A percentile compares a stretch with the other conserved stretches of the same genome.
Conservation (phyloP, 1,140 invertebrate species). For the Akabosia matsudoensis region DNA sequence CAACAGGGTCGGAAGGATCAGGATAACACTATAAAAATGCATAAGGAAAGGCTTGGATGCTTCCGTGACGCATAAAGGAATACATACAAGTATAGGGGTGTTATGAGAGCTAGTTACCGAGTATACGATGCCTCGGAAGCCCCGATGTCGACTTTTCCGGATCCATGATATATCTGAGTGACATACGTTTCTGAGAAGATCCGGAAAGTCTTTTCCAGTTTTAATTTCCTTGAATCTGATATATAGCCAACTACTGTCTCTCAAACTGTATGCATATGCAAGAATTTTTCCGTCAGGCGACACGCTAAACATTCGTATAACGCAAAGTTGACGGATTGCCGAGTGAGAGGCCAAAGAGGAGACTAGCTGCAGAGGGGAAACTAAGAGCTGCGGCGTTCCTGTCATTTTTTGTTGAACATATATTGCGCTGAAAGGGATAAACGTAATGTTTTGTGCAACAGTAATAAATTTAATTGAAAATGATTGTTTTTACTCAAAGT, state of each 20-base stretch:
- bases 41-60: not conserved
- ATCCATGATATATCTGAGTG: constrained; percentile 89
- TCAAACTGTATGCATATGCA: constrained; percentile 85
- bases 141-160: constrained; percentile 64
- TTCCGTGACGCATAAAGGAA: not conserved
- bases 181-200: constrained; percentile 84
- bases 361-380: not conserved
- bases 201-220: constrained; percentile 79
- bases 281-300: constrained; percentile 84
- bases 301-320: constrained; percentile 61
- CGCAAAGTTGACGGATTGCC: not conserved
- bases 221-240: constrained; percentile 76
- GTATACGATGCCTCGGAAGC: not conserved
- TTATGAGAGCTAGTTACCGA: no score
- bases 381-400: not conserved
- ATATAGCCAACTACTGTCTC: constrained; percentile 91
- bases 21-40: not conserved
- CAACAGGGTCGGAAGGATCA: not conserved
- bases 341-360: not conserved
- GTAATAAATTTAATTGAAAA: not conserved
- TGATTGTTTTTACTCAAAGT: not conserved
- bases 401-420: not conserved
- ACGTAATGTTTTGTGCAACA: not conserved
- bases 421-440: not conserved
- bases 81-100: no score